A percentile compares a stretch with the other conserved stretches of the same genome.
phyloP scores from a whole-genome alignment of 1,140 invertebrate genomes.

The Saccostrea glomerata region DNA sequence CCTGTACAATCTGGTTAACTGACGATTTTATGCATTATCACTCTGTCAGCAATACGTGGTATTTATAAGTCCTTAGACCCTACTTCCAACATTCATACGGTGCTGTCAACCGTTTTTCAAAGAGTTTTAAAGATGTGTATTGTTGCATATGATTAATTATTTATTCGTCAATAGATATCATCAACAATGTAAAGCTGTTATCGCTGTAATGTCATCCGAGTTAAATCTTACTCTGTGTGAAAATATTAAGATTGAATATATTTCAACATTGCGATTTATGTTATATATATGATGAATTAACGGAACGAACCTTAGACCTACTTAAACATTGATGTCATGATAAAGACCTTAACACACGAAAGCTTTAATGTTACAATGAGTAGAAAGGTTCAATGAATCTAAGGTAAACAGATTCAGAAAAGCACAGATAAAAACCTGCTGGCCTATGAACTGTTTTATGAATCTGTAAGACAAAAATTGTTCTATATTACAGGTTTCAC shows the following conservation, averaged over 20 bases:
- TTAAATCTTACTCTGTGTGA: slow-evolving; percentile 8
- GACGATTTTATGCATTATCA: background rate
- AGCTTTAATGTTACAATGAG: background rate
- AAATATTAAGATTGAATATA: slow-evolving; percentile 8
- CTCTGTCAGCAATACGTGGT: background rate
- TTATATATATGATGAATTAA: background rate
- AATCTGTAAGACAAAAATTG: background rate
- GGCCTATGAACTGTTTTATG: background rate
- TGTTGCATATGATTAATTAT: slow-evolving; percentile 15
- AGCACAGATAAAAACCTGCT: background rate
- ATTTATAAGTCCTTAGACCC: background rate
- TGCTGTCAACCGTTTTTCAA: slow-evolving; percentile 14
- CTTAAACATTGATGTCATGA: background rate
- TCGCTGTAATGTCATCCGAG: background rate
- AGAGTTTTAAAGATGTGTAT: slow-evolving; percentile 16
- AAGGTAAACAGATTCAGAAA: background rate
- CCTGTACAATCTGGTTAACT: background rate
- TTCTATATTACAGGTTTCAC: background rate
- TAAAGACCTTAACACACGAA: background rate
- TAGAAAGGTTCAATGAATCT: background rate
- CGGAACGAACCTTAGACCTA: background rate
- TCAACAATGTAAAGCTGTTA: background rate
- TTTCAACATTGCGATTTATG: background rate
- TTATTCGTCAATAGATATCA: slow-evolving; percentile 15
- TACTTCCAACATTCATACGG: background rate